These are phyloP conservation scores for Cheumatopsyche charites DNA, from an alignment of 1,140 invertebrate genomes.

Conservation along the genomic window DNA sequence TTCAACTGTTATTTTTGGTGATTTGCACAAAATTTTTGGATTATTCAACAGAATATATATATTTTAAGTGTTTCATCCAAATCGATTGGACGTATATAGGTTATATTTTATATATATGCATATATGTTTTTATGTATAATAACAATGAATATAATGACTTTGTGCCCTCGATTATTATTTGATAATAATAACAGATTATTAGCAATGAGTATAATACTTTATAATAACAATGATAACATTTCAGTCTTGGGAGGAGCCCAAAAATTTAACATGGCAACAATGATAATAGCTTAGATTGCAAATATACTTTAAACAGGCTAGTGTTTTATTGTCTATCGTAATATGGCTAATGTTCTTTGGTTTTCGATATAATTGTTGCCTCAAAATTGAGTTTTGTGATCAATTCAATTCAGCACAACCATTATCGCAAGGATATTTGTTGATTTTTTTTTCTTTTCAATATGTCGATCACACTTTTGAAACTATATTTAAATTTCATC, in stretches of 20 bases:
- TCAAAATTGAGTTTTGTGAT: slow-evolving; percentile 16
- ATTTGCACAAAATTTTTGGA: slow-evolving; percentile 6
- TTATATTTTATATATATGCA: slow-evolving; percentile 22
- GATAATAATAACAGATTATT: slow-evolving; percentile 37
- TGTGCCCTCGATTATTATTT: slow-evolving; percentile 44
- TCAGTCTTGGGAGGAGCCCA: slow-evolving; percentile 46
- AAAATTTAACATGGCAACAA: slow-evolving; percentile 45
- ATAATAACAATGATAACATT: slow-evolving; percentile 48
- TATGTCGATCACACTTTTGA: not conserved
- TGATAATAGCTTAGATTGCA: slow-evolving; percentile 35
- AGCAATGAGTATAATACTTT: slow-evolving; percentile 33
- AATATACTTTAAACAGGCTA: slow-evolving; percentile 42
- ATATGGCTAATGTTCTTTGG: slow-evolving; percentile 48
- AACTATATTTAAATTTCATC: not conserved
- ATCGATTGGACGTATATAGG: not conserved
- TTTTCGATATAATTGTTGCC: slow-evolving; percentile 35
- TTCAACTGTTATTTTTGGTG: not conserved
- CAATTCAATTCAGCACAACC: slow-evolving; percentile 32
- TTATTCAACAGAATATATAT: slow-evolving; percentile 32
- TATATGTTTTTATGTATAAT: slow-evolving; percentile 20
- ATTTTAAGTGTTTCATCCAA: not conserved
- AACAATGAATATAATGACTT: slow-evolving; percentile 38
- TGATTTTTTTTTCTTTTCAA: not conserved
- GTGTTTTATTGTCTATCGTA: slow-evolving; percentile 46
- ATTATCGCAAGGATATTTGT: not conserved